Percentiles rank a stretch among this genome's conserved stretches.
These are phyloP conservation scores for Galerucella calmariensis DNA, from an alignment of 2,888 invertebrate genomes.

Conservation along the genomic window DNA sequence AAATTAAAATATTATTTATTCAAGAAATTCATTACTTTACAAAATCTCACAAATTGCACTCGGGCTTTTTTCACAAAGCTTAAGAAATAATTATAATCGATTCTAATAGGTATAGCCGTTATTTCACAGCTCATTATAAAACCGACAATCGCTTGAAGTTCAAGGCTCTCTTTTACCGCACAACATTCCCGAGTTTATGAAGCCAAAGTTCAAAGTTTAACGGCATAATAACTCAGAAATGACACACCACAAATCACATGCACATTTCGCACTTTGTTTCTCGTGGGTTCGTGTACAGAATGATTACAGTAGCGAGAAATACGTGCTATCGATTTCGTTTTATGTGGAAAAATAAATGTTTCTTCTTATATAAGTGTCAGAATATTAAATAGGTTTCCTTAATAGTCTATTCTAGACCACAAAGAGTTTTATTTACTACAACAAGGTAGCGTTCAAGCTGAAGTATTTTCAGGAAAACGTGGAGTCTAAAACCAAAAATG, in stretches of 20 bases:
- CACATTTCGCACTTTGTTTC: not conserved
- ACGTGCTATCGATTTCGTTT: not conserved
- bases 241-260: not conserved
- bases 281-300: not conserved
- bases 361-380: not conserved
- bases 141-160: not conserved
- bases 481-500: too few relatives aligned
- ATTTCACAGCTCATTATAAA: not conserved
- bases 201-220: constrained; percentile 13
- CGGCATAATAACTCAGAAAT: not conserved
- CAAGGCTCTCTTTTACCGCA: not conserved
- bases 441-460: too few relatives aligned
- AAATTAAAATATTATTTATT: too few relatives aligned
- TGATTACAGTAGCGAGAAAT: not conserved
- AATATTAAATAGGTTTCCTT: too few relatives aligned
- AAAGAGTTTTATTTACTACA: too few relatives aligned
- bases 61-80: too few relatives aligned
- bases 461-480: too few relatives aligned
- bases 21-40: too few relatives aligned
- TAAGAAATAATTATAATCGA: not conserved
- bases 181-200: not conserved
- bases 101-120: not conserved
- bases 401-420: too few relatives aligned
- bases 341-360: not conserved
- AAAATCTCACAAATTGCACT: too few relatives aligned